Evolutionary conservation across 2,113 vertebrate species (phyloP).

Genomic region (Scophthalmus maximus): DNA sequence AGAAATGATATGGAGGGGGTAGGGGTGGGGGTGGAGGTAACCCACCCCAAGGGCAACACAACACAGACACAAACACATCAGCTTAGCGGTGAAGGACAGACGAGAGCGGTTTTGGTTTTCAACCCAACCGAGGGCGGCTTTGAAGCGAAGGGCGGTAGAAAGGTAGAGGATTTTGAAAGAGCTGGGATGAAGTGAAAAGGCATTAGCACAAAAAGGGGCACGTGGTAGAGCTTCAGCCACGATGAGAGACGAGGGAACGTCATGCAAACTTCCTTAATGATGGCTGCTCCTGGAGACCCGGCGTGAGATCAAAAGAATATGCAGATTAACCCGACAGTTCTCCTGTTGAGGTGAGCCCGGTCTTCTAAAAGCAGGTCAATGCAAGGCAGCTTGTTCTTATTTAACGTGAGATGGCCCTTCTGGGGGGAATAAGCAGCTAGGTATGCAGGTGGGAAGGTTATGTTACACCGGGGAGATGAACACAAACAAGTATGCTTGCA

Average conservation of each 20-base stretch:
- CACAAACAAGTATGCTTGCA: constrained; percentile 5
- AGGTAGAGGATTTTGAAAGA: constrained; percentile 31
- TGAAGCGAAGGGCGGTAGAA: constrained; percentile 45
- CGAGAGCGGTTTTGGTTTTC: constrained; percentile 54
- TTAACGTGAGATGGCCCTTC: constrained; percentile 43
- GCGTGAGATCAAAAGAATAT: constrained; percentile 72
- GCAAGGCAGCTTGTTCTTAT: constrained; percentile 18
- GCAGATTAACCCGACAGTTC: constrained; percentile 61
- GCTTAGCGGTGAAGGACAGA: constrained; percentile 63
- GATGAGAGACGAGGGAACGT: constrained; percentile 19
- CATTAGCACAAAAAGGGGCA: constrained; percentile 7
- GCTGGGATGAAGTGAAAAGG: constrained; percentile 21
- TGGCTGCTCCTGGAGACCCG: constrained; percentile 46
- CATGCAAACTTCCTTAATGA: constrained; percentile 69
- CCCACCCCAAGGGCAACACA: constrained; percentile 69
- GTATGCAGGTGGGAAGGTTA: constrained; percentile 19
- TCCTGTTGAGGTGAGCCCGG: constrained; percentile 46
- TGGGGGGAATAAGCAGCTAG: not conserved
- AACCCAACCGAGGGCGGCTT: constrained; percentile 45
- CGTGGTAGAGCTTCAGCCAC: constrained; percentile 15
- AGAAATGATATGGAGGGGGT: constrained; percentile 40
- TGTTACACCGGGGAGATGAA: constrained; percentile 5
- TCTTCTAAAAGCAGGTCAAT: constrained; percentile 66
- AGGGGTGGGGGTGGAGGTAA: constrained; percentile 56
- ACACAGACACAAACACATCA: constrained; percentile 59